Conservation (phyloP, 2,113 vertebrate species). For the Catharus minimus region DNA sequence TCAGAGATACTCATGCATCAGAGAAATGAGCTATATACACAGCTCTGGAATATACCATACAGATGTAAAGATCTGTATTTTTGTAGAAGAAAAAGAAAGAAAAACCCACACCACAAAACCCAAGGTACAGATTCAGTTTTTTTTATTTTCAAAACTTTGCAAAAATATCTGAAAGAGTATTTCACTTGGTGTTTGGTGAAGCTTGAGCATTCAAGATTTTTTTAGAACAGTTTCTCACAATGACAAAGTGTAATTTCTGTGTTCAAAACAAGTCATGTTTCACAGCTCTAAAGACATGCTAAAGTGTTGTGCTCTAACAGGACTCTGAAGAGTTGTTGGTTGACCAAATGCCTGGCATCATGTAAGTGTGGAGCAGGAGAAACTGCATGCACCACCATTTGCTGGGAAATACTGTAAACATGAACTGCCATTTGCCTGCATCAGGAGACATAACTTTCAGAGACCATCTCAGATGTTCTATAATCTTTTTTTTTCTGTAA, state of each 20-base stretch:
- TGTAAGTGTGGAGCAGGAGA: not conserved
- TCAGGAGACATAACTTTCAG: not conserved
- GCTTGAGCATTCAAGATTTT: not conserved
- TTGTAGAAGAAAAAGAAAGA: not conserved
- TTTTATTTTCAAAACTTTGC: not conserved
- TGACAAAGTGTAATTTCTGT: not conserved
- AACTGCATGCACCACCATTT: not conserved
- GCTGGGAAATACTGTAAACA: not conserved
- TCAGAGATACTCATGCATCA: not conserved
- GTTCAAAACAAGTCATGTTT: not conserved
- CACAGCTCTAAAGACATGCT: not conserved
- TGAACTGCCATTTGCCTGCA: not conserved
- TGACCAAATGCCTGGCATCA: not conserved
- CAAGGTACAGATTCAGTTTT: not conserved
- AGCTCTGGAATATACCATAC: not conserved
- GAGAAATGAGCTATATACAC: not conserved
- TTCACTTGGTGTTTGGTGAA: not conserved
- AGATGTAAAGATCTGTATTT: not conserved
- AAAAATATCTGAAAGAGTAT: not conserved
- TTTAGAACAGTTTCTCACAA: not conserved
- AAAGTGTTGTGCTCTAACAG: not conserved
- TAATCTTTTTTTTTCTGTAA: not conserved
- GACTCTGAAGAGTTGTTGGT: not conserved
- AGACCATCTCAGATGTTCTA: not conserved
- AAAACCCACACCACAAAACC: not conserved